These are phyloP conservation scores for Ditylenchus dipsaci DNA, from an alignment of 1,140 invertebrate genomes.

Conservation along the genomic window DNA sequence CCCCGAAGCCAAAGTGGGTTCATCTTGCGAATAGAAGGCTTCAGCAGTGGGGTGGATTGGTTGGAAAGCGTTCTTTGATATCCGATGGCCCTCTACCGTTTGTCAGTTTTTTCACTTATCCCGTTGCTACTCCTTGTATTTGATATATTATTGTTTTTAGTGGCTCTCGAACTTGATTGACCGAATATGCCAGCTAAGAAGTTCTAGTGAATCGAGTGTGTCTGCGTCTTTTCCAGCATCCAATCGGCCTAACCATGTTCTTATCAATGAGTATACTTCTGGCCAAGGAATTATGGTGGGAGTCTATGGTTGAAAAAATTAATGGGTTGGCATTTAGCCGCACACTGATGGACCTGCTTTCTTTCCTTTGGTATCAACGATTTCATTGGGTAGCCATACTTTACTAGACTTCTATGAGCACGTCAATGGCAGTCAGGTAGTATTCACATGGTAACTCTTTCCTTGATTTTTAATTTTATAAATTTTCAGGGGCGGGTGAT, in stretches of 20 bases:
- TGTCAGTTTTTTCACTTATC: not conserved
- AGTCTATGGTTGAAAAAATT: conserved; percentile 4
- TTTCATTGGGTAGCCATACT: conserved; percentile 82
- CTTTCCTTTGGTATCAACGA: conserved; percentile 83
- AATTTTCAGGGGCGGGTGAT: conserved; percentile 10
- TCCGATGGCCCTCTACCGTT: conserved; percentile 40
- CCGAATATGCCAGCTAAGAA: not conserved
- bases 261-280: conserved; percentile 89
- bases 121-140: not conserved
- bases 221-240: conserved; percentile 65
- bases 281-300: conserved; percentile 83
- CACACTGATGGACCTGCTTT: conserved; percentile 91
- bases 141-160: not conserved
- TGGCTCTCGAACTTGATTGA: conserved; percentile 7
- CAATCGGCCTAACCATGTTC: conserved; percentile 81
- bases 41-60: conserved; percentile 80
- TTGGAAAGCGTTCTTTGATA: conserved; percentile 43
- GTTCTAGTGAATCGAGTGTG: not conserved
- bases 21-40: conserved; percentile 80
- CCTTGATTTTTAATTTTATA: not conserved
- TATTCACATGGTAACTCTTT: not conserved
- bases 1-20: conserved; percentile 91
- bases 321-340: conserved; percentile 63
- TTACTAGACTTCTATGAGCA: conserved; percentile 76
- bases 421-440: not conserved